Conservation (phyloP, 2,797 vertebrate genomes). For the Catharus ustulatus region DNA sequence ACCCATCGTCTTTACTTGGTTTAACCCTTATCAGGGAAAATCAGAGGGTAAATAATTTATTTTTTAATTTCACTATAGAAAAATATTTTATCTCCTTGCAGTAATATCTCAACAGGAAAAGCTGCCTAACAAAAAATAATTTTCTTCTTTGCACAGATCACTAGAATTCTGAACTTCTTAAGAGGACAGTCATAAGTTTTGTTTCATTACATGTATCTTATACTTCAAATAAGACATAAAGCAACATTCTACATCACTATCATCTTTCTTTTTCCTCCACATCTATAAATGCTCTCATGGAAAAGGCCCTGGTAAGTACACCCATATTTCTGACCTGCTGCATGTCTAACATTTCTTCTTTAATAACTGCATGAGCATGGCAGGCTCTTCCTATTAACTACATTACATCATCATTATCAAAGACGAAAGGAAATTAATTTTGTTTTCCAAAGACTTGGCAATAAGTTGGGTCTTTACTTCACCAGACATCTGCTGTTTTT, state of each 20-base stretch:
- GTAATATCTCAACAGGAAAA: neutral
- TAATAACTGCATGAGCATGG: slow-evolving; percentile 76
- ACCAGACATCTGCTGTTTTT: slow-evolving; percentile 85
- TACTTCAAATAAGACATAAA: neutral
- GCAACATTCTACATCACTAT: neutral
- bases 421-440: slow-evolving; percentile 85
- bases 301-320: slow-evolving; percentile 45
- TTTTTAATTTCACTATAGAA: neutral
- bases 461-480: slow-evolving; percentile 76
- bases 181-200: neutral
- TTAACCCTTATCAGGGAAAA: neutral
- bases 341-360: slow-evolving; percentile 76
- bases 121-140: neutral
- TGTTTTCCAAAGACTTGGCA: slow-evolving; percentile 84
- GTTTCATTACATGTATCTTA: neutral
- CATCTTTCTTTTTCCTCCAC: neutral
- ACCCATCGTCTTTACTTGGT: neutral
- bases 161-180: neutral
- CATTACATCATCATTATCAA: slow-evolving; percentile 86
- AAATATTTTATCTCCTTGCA: neutral
- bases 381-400: slow-evolving; percentile 79
- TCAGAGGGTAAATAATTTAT: neutral
- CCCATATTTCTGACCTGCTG: slow-evolving; percentile 56
- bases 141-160: neutral
- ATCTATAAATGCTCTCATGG: slow-evolving; percentile 24